Evolutionary conservation across 1,140 invertebrate genomes (phyloP).

Genomic region (Cephus cinctus): DNA sequence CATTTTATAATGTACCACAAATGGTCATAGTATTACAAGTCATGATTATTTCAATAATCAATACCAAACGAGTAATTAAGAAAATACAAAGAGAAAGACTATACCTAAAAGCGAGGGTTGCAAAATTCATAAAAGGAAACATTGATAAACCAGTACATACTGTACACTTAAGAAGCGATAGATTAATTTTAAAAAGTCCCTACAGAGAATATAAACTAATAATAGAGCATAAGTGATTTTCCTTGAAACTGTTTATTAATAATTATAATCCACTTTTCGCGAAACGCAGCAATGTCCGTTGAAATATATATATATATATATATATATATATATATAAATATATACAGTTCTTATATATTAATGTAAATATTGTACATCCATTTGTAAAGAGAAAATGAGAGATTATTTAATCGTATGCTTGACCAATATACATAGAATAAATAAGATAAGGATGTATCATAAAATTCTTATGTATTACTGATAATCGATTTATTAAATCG

Average conservation of each 20-base stretch:
- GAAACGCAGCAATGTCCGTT: background rate
- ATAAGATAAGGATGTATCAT: constrained; percentile 4
- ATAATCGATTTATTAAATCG: constrained; percentile 1
- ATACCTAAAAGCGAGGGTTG: too few relatives aligned
- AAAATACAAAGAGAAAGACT: too few relatives aligned
- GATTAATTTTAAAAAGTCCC: too few relatives aligned
- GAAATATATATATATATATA: too few relatives aligned
- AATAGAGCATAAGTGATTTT: constrained; percentile 4
- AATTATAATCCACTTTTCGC: background rate
- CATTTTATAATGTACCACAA: background rate
- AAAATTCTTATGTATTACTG: constrained; percentile 1
- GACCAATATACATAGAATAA: constrained; percentile 28
- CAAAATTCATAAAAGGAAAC: too few relatives aligned
- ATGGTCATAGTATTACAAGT: constrained; percentile 6
- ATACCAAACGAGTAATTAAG: constrained; percentile 7
- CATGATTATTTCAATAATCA: constrained; percentile 4
- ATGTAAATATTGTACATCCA: constrained; percentile 36
- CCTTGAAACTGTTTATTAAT: background rate
- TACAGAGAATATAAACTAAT: constrained; percentile 5
- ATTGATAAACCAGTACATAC: too few relatives aligned
- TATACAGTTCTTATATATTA: constrained; percentile 1
- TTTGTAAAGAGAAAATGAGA: constrained; percentile 19
- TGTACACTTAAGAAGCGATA: too few relatives aligned
- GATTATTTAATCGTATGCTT: constrained; percentile 21
- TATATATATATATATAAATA: too few relatives aligned